These are phyloP conservation scores for Bolinopsis microptera DNA, from an alignment of 37 sponge, comb jelly and placozoan genomes.

Conservation along the genomic window DNA sequence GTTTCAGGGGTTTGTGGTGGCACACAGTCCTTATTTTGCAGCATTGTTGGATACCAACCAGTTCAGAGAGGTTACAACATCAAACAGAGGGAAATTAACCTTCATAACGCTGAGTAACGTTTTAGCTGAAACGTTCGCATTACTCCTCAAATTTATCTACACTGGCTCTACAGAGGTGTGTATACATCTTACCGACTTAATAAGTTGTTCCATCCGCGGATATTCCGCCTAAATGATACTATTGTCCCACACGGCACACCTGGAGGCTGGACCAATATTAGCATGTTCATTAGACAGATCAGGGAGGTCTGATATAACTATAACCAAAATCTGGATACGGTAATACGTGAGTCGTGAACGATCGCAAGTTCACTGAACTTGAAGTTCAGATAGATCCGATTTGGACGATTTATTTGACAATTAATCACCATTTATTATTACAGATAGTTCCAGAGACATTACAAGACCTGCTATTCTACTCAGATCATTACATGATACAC, in stretches of 20 bases:
- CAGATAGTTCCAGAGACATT: constrained; percentile 3
- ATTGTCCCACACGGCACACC: too few species aligned
- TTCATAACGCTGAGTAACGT: constrained; percentile 41
- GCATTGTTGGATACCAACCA: constrained; percentile 15
- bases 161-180: constrained; percentile 24
- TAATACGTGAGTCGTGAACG: too few species aligned
- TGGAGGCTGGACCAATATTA: too few species aligned
- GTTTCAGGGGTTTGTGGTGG: constrained; percentile 37
- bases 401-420: too few species aligned
- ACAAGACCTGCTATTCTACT: constrained; percentile 21
- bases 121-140: not conserved
- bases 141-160: constrained; percentile 21
- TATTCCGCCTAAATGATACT: too few species aligned
- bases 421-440: too few species aligned
- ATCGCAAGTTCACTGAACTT: too few species aligned
- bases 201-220: too few species aligned
- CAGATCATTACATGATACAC: constrained; percentile 65
- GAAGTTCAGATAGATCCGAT: too few species aligned
- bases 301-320: too few species aligned
- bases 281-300: too few species aligned
- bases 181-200: not conserved
- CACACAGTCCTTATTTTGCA: constrained; percentile 49
- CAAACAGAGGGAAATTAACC: constrained; percentile 35
- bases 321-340: too few species aligned
- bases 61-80: constrained; percentile 17